phyloP scores from a whole-genome alignment of 2,113 vertebrate species.

The Tautogolabrus adspersus region DNA sequence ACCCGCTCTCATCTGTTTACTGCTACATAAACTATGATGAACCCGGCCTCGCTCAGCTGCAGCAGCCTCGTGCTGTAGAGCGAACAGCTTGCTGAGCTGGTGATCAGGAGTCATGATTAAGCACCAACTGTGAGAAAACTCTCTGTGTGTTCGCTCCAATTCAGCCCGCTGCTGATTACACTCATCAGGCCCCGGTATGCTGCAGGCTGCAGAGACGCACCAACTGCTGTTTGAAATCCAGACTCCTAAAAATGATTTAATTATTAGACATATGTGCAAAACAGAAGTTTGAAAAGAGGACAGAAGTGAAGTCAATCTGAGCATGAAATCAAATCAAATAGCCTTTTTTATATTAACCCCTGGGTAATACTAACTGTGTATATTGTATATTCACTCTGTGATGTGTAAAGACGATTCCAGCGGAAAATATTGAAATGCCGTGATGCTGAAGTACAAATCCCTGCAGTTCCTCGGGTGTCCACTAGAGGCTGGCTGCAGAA shows the following conservation, averaged over 20 bases:
- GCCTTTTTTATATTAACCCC: not conserved
- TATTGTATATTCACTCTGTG: too few species aligned
- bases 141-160: conserved; percentile 73
- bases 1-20: conserved; percentile 69
- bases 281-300: not conserved
- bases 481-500: too few species aligned
- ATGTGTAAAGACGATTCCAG: too few species aligned
- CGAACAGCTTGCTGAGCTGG: conserved; percentile 78
- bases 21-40: conserved; percentile 70
- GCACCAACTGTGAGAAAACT: conserved; percentile 78
- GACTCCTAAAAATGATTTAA: conserved; percentile 52
- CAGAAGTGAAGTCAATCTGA: not conserved
- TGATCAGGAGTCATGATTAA: conserved; percentile 82
- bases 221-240: conserved; percentile 64
- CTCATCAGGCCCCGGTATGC: conserved; percentile 70
- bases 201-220: conserved; percentile 62
- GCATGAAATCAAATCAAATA: not conserved
- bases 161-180: conserved; percentile 74
- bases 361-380: not conserved
- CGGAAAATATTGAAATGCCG: too few species aligned
- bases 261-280: conserved; percentile 49
- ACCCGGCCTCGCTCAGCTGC: conserved; percentile 54
- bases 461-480: too few species aligned
- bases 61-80: conserved; percentile 49
- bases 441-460: too few species aligned